Percentiles rank a stretch among this genome's conserved stretches.
These are phyloP conservation scores for Bradysia coprophila DNA, from an alignment of 1,140 invertebrate species.

Conservation along the genomic window DNA sequence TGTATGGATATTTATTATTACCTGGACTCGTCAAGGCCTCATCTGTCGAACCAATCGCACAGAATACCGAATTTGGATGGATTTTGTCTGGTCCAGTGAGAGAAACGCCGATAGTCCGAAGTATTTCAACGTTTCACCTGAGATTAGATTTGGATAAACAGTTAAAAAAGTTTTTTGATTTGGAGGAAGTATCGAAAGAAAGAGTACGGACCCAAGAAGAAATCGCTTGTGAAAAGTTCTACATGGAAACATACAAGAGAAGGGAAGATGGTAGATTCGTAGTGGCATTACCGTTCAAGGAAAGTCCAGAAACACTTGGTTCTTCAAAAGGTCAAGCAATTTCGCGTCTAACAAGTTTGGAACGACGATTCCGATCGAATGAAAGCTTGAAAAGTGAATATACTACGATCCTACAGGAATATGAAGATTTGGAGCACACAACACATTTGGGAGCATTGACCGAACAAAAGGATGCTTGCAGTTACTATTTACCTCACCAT, in stretches of 20 bases:
- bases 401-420: constrained; percentile 4
- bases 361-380: constrained; percentile 3
- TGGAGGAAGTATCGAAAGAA: constrained; percentile 3
- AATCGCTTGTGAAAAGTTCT: background rate
- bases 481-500: no score
- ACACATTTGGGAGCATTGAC: background rate
- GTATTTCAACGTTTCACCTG: no score
- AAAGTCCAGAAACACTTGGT: background rate
- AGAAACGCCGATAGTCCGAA: no score
- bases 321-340: constrained; percentile 5
- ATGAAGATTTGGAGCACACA: constrained; percentile 3
- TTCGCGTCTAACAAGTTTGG: constrained; percentile 7
- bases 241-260: background rate
- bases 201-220: background rate
- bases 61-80: no score
- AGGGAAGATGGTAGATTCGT: background rate
- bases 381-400: constrained; percentile 1
- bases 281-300: background rate
- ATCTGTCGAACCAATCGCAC: no score
- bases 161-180: constrained; percentile 3
- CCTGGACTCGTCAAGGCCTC: no score
- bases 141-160: background rate
- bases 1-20: no score
- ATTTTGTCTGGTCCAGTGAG: no score
- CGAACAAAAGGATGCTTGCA: constrained; percentile 4